Evolutionary conservation across 2,888 invertebrate genomes (phyloP), one percentile per base, ranked within the genome.

Genomic region (Escarpia spicata): DNA sequence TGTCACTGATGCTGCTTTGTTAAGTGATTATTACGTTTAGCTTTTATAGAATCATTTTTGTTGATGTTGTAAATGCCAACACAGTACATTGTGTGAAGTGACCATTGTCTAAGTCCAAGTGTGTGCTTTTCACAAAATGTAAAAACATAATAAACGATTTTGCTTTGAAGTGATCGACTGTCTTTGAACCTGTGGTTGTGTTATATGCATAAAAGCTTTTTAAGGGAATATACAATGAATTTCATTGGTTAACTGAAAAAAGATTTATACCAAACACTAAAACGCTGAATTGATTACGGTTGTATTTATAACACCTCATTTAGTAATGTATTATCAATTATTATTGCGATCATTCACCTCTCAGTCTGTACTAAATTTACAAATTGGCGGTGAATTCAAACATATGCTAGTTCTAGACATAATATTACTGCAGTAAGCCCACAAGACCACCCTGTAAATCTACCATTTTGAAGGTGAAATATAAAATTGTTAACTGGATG

Each of bases 41-140:
- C 75, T 75, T 75, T 75, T 75, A 75, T 75, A 75, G 75, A 75
- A 19, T 75, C 26, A 75, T 75, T 19, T 75, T 75, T 75, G 75
- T 75, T 75, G 75, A 75, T 75, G 75, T 75, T 75, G 75, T 75
- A 75, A 75, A 75, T 75, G 75, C 75, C 75, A 75, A n/a, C 75
- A 75, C 75, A 26, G 75, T 75, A 75, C 75, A 75, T 75, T 75
- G 75, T 75, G 15, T 75, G 75, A 75, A 75, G 19, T 75, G 75
- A 75, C 75, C 75, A 75, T 75, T 75, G 75, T 75, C 19, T 75
- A n/a, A 19, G 75, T 75, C 75, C 75, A 75, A 26, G 75, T 75
- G 75, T 75, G 75, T 75, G 75, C 75, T 75, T 75, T 75, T 75
- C 75, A 75, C 75, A 75, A 75, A 75, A 75, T 26, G 75, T 75